phyloP scores from a whole-genome alignment of 2,888 invertebrate genomes.

The Colostygia pectinataria region DNA sequence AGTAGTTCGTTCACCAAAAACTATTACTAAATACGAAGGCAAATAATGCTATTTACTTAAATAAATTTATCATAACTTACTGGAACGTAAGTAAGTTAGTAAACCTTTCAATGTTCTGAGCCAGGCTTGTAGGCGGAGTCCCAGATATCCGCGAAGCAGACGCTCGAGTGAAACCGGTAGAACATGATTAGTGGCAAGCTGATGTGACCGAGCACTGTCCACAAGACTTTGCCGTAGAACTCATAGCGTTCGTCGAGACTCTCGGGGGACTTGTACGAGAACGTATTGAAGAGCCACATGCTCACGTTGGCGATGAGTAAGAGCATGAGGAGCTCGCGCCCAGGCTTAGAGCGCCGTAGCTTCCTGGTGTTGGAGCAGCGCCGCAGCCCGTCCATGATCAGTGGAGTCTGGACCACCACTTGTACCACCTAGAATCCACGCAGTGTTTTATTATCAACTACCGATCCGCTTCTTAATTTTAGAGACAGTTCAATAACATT shows the following conservation, averaged over 20 bases:
- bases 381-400: conserved; percentile 88
- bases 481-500: too few relatives aligned
- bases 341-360: conserved; percentile 86
- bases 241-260: conserved; percentile 82
- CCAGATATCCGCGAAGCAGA: conserved; percentile 91
- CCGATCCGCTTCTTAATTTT: too few relatives aligned
- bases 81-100: neutral
- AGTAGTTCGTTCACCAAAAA: too few relatives aligned
- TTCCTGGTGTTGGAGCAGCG: conserved; percentile 87
- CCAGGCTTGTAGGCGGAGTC: conserved; percentile 87
- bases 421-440: conserved; percentile 82
- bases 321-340: conserved; percentile 89
- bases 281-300: conserved; percentile 90
- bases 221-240: conserved; percentile 87
- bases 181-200: conserved; percentile 90
- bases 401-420: conserved; percentile 88
- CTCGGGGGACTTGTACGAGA: conserved; percentile 81
- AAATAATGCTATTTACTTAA: too few relatives aligned
- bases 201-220: conserved; percentile 89
- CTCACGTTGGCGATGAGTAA: conserved; percentile 89
- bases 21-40: too few relatives aligned
- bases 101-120: conserved; percentile 54
- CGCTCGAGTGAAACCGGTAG: conserved; percentile 90
- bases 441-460: neutral
- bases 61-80: too few relatives aligned